Evolutionary conservation across 1,140 invertebrate species (phyloP).

Genomic region (Ostrea edulis): DNA sequence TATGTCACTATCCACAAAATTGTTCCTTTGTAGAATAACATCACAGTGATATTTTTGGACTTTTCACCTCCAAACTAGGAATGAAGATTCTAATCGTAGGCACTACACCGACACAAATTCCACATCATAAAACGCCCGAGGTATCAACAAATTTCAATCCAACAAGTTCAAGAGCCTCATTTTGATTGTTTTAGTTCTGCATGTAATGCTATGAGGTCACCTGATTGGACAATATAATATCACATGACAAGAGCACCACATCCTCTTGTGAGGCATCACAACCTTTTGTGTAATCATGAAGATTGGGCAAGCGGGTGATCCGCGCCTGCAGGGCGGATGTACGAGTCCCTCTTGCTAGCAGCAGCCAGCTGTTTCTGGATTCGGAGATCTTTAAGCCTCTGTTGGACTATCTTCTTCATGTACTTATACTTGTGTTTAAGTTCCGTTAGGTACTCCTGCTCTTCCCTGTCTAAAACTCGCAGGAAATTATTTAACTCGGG

Average conservation of each 20-base stretch:
- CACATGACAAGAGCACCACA: constrained; percentile 42
- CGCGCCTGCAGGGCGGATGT: neutral
- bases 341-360: constrained; percentile 18
- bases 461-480: constrained; percentile 82
- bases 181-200: constrained; percentile 30
- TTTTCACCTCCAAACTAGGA: neutral
- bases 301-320: constrained; percentile 21
- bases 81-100: neutral
- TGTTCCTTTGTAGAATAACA: neutral
- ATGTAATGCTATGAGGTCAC: constrained; percentile 14
- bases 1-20: neutral
- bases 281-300: neutral
- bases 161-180: constrained; percentile 15
- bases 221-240: constrained; percentile 41
- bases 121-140: constrained; percentile 6
- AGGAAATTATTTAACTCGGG: constrained; percentile 84
- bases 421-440: constrained; percentile 81
- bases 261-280: constrained; percentile 1
- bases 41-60: neutral
- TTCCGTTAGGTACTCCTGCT: constrained; percentile 82
- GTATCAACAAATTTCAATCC: constrained; percentile 8
- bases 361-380: constrained; percentile 56
- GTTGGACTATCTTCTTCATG: constrained; percentile 72
- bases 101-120: neutral
- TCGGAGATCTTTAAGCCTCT: constrained; percentile 69